These are phyloP conservation scores for Hyalella azteca DNA, from an alignment of 2,888 invertebrate species.

Conservation along the genomic window DNA sequence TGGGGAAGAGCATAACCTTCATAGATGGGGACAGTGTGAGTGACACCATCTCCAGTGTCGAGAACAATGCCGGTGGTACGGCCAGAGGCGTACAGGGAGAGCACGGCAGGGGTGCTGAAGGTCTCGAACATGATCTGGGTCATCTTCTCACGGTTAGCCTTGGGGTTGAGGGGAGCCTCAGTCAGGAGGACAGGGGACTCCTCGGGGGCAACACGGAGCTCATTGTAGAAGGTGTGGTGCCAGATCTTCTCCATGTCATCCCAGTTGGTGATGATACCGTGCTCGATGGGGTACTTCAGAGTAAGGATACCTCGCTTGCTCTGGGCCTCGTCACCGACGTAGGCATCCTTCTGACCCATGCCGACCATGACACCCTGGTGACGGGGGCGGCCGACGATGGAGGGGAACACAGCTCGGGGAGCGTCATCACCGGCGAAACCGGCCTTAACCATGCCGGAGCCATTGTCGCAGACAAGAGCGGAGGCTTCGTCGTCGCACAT, in stretches of 20 bases:
- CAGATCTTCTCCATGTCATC: constrained; percentile 99
- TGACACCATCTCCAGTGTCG: constrained; percentile 56
- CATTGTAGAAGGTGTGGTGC: constrained; percentile 99
- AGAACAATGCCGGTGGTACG: constrained; percentile 53
- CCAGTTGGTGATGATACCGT: constrained; percentile 75
- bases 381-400: constrained; percentile 53
- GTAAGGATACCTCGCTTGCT: constrained; percentile 58
- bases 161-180: constrained; percentile 92
- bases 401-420: constrained; percentile 77
- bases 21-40: too few species aligned
- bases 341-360: constrained; percentile 68
- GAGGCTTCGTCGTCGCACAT: constrained; percentile 56
- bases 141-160: too few species aligned
- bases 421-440: constrained; percentile 58
- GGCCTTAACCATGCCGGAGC: constrained; percentile 57
- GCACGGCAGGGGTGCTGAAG: constrained; percentile 74
- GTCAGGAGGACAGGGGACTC: too few species aligned
- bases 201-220: constrained; percentile 93
- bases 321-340: constrained; percentile 59
- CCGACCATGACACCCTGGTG: constrained; percentile 67
- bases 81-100: too few species aligned
- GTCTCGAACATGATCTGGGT: too few species aligned
- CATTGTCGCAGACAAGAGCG: constrained; percentile 54
- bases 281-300: constrained; percentile 59
- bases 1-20: too few species aligned